Evolutionary conservation across 2,888 invertebrate genomes (phyloP).

Genomic region (Sarcophaga rosellei): DNA sequence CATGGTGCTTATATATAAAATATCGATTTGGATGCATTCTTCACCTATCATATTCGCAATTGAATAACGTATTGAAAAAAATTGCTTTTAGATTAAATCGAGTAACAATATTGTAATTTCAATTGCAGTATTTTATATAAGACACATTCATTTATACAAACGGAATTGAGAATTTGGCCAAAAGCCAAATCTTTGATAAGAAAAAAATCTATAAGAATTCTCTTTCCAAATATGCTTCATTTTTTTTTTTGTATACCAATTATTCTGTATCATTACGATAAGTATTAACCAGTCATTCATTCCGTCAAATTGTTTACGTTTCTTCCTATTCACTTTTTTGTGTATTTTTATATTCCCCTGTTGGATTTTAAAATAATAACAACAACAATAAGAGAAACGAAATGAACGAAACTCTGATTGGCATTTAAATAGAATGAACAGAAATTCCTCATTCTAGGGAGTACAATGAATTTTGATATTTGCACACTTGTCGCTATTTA

Average conservation of each 20-base stretch:
- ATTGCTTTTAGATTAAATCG: too few relatives aligned
- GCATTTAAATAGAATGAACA: slow-evolving; percentile 53
- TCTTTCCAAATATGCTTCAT: slow-evolving; percentile 11
- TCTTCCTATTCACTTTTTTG: not conserved
- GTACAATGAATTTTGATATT: slow-evolving; percentile 67
- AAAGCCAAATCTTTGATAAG: slow-evolving; percentile 38
- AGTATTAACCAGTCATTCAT: slow-evolving; percentile 36
- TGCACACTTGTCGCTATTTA: slow-evolving; percentile 67
- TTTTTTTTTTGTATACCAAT: slow-evolving; percentile 5
- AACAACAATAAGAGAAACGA: not conserved
- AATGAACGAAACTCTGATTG: slow-evolving; percentile 27
- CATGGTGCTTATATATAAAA: too few relatives aligned
- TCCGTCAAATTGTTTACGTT: slow-evolving; percentile 43
- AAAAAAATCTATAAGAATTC: slow-evolving; percentile 24
- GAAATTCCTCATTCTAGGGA: slow-evolving; percentile 56
- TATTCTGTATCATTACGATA: slow-evolving; percentile 19
- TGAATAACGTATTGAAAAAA: too few relatives aligned
- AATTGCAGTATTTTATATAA: too few relatives aligned
- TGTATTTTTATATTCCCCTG: not conserved
- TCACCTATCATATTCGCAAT: too few relatives aligned
- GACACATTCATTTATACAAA: not conserved
- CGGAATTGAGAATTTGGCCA: slow-evolving; percentile 29
- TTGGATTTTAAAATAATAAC: not conserved
- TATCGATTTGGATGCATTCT: too few relatives aligned
- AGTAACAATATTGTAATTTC: too few relatives aligned